Base-by-base conservation (phyloP, 2,888 invertebrate genomes). In the Vandiemenella viatica region DNA sequence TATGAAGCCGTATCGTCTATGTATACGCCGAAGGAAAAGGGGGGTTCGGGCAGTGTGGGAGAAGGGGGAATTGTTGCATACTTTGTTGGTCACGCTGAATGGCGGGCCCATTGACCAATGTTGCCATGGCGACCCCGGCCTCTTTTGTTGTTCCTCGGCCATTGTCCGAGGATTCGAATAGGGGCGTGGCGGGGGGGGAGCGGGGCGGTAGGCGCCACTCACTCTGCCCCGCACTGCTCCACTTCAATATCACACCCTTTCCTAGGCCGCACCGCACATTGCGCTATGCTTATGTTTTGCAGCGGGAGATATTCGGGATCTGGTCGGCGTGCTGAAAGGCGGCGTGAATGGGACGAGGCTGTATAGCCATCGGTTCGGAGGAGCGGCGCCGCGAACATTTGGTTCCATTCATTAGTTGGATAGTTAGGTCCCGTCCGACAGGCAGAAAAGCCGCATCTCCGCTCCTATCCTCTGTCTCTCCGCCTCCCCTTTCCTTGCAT, bases 71-170 rank as follows among this genome's bases (percentile, higher is more conserved):
- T 43, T 49, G 52, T 47, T 49, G 49, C 52, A 52, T 52, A 52
- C 49, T 52, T 52, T 52, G 49, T 49, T 52, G 52, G 52, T 45
- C 48, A 48, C 38, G 37, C 41, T 48, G 50, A 51, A 49, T 49
- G 49, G 47, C 38, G 38, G 47, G 48, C 26, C 43, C 49, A 49
- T 51, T 49, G 51, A 49, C 46, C 52, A 52, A 40, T 46, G 52
- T 52, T 44, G 26, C 52, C 49, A 52, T 52, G 46, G 49, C 46
- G 49, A 52, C 52, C 49, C 37, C 50, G 37, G 18, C 43, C 40
- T 45, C 50, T 48, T 50, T 50, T 50, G 47, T 50, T 50, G 41
- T 48, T 48, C 46, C 50, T 40, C 46, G 21, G 16, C 26, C 43
- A 46, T 49, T 49, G 49, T 49, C 44, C 49, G 49, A 17, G 17